Evolutionary conservation across 2,113 vertebrate genomes (phyloP).

Genomic region (Lophius piscatorius): DNA sequence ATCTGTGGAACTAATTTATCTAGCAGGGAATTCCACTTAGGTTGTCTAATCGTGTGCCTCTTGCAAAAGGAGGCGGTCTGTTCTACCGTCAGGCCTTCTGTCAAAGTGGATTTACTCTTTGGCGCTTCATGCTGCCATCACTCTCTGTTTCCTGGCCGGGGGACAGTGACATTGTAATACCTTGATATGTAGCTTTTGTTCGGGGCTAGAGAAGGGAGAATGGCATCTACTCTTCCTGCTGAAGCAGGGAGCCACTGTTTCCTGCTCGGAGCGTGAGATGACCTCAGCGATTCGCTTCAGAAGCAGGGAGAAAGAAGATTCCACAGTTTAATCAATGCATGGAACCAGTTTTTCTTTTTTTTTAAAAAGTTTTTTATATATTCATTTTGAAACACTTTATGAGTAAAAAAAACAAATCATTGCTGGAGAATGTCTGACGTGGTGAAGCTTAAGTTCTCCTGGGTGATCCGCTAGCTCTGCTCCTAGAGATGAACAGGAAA

Average conservation of each 20-base stretch:
- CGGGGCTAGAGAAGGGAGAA: conserved; percentile 36
- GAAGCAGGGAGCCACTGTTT: conserved; percentile 34
- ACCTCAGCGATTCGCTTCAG: conserved; percentile 22
- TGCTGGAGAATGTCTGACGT: no score
- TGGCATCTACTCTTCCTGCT: conserved; percentile 22
- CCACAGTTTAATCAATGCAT: no score
- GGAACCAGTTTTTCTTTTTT: no score
- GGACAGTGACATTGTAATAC: conserved; percentile 51
- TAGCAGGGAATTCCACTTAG: conserved; percentile 59
- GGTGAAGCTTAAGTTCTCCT: no score
- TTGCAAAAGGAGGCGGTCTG: conserved; percentile 50
- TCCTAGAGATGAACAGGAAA: no score
- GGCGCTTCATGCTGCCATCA: conserved; percentile 61
- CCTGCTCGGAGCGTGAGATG: conserved; percentile 16
- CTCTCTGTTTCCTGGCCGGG: conserved; percentile 58
- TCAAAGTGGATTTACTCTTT: conserved; percentile 61
- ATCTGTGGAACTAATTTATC: conserved; percentile 54
- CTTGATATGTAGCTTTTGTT: conserved; percentile 60
- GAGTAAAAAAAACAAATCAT: no score
- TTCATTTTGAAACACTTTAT: no score
- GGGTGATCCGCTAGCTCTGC: no score
- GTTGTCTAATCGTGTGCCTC: conserved; percentile 54
- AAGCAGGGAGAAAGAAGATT: not conserved
- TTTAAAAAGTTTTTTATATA: no score
- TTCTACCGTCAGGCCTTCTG: conserved; percentile 66